Evolutionary conservation across 2,113 vertebrate species (phyloP).

Genomic region (Chlorodrepanis virens): DNA sequence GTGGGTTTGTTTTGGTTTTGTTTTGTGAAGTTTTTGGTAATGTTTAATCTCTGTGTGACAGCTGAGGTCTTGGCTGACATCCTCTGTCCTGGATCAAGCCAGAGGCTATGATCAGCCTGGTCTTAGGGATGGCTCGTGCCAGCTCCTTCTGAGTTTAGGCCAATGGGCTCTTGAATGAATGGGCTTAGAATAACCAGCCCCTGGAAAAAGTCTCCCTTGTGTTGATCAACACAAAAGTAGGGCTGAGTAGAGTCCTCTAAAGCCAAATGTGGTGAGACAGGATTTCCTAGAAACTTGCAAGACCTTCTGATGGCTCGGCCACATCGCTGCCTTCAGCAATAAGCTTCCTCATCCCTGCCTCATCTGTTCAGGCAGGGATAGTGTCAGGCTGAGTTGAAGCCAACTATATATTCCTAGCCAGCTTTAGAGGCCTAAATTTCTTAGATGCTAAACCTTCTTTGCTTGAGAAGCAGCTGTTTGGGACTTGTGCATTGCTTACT

Average conservation of each 20-base stretch:
- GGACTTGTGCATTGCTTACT: not conserved
- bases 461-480: not conserved
- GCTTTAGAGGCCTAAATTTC: not conserved
- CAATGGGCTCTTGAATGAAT: not conserved
- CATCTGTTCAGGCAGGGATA: not conserved
- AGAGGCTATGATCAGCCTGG: not conserved
- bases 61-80: constrained; percentile 8
- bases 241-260: not conserved
- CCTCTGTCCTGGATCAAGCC: not conserved
- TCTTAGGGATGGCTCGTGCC: not conserved
- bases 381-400: not conserved
- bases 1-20: not conserved
- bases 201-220: not conserved
- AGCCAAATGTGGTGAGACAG: not conserved
- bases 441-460: not conserved
- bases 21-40: not conserved
- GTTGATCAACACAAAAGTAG: not conserved
- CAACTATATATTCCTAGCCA: not conserved
- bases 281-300: not conserved
- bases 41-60: not conserved
- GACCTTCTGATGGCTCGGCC: accelerated
- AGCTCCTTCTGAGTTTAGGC: not conserved
- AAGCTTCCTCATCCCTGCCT: not conserved
- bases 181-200: not conserved
- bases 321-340: not conserved